phyloP scores from a whole-genome alignment of 2,888 invertebrate genomes.

The Andrena bicolor region DNA sequence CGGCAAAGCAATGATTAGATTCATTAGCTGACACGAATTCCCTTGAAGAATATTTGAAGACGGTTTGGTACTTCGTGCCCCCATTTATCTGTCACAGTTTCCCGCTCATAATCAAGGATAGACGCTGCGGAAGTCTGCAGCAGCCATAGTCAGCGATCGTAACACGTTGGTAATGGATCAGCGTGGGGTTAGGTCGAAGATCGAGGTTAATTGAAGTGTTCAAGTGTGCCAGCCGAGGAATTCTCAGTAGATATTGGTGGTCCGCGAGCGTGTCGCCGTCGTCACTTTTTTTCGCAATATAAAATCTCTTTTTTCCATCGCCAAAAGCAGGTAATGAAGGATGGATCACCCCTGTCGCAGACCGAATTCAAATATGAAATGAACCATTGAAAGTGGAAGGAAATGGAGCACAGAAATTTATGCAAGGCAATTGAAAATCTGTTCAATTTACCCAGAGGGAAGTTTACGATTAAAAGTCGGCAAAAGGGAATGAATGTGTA shows the following conservation, averaged over 20 bases:
- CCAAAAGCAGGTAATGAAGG: background rate
- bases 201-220: constrained; percentile 70
- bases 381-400: background rate
- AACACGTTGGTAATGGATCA: constrained; percentile 58
- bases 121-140: constrained; percentile 40
- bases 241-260: constrained; percentile 48
- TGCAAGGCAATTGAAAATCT: background rate
- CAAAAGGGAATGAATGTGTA: no score
- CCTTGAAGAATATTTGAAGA: background rate
- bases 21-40: background rate
- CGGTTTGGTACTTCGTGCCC: background rate
- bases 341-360: background rate
- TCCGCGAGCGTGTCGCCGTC: constrained; percentile 31
- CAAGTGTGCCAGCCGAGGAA: constrained; percentile 51
- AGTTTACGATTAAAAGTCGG: background rate
- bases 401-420: no score
- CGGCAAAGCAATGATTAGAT: background rate
- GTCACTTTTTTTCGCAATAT: constrained; percentile 15
- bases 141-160: constrained; percentile 44
- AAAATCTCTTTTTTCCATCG: background rate
- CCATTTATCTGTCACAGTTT: constrained; percentile 36
- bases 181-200: constrained; percentile 59
- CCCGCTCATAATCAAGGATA: constrained; percentile 21
- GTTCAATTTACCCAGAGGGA: background rate
- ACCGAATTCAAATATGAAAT: background rate